phyloP scores from a whole-genome alignment of 2,797 vertebrate species.

The Knipowitschia caucasica region DNA sequence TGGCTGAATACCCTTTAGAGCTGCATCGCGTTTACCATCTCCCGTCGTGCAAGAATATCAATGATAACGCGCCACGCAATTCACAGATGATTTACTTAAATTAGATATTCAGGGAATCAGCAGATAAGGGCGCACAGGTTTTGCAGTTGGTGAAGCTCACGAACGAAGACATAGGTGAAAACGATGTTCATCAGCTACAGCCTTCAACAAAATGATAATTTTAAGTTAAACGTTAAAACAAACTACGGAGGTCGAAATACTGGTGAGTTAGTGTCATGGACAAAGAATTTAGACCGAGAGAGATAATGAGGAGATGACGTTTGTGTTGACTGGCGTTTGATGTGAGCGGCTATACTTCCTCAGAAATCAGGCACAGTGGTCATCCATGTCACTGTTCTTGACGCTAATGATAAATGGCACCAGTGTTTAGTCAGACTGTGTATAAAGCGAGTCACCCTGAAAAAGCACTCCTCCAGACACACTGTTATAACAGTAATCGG shows the following conservation, averaged over 20 bases:
- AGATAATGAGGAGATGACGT: constrained; percentile 32
- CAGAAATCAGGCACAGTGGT: constrained; percentile 21
- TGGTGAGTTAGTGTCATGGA: constrained; percentile 50
- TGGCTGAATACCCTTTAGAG: constrained; percentile 64
- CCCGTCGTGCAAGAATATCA: constrained; percentile 72
- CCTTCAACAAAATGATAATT: constrained; percentile 25
- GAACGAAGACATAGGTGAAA: constrained; percentile 41
- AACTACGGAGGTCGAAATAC: constrained; percentile 21
- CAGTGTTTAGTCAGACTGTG: background rate
- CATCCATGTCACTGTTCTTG: constrained; percentile 53
- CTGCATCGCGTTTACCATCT: constrained; percentile 32
- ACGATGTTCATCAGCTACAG: constrained; percentile 30
- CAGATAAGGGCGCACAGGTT: constrained; percentile 27
- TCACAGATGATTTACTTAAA: constrained; percentile 49
- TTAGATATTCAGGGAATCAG: constrained; percentile 51
- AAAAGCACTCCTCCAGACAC: no score
- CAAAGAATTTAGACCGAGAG: constrained; percentile 64
- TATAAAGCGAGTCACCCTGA: no score
- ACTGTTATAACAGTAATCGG: no score
- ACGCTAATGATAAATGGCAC: background rate
- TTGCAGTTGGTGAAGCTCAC: constrained; percentile 30
- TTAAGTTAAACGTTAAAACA: constrained; percentile 20
- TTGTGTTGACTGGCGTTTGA: constrained; percentile 58
- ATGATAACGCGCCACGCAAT: constrained; percentile 73
- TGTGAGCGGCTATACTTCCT: constrained; percentile 59